Evolutionary conservation across 1,140 invertebrate genomes (phyloP).

Genomic region (Pissodes strobi): DNA sequence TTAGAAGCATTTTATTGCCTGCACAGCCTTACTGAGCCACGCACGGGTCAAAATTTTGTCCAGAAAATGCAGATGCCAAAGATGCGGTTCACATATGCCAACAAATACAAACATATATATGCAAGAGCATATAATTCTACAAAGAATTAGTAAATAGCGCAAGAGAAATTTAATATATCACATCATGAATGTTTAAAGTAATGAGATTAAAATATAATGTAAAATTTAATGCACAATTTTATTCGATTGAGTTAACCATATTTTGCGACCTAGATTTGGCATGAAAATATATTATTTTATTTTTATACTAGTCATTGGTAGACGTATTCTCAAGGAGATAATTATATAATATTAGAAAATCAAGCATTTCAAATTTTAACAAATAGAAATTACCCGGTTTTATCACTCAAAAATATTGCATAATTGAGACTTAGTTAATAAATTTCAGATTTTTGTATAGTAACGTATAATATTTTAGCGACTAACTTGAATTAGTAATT

Average conservation of each 20-base stretch:
- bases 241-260: no score
- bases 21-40: slow-evolving; percentile 56
- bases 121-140: no score
- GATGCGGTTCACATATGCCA: background rate
- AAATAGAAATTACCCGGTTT: no score
- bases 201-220: background rate
- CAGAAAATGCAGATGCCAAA: background rate
- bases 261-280: background rate
- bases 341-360: background rate
- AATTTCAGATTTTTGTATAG: no score
- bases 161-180: background rate
- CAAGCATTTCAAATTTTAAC: no score
- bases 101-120: background rate
- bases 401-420: no score
- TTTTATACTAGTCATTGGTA: no score
- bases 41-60: slow-evolving; percentile 47
- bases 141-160: background rate
- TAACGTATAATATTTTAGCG: no score
- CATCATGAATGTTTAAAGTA: slow-evolving; percentile 25
- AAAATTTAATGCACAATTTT: no score
- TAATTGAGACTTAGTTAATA: no score
- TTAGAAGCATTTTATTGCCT: slow-evolving; percentile 54
- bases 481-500: no score
- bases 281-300: no score
- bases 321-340: background rate